phyloP scores from a whole-genome alignment of 1,140 invertebrate species.

The Trichonephila inaurata region DNA sequence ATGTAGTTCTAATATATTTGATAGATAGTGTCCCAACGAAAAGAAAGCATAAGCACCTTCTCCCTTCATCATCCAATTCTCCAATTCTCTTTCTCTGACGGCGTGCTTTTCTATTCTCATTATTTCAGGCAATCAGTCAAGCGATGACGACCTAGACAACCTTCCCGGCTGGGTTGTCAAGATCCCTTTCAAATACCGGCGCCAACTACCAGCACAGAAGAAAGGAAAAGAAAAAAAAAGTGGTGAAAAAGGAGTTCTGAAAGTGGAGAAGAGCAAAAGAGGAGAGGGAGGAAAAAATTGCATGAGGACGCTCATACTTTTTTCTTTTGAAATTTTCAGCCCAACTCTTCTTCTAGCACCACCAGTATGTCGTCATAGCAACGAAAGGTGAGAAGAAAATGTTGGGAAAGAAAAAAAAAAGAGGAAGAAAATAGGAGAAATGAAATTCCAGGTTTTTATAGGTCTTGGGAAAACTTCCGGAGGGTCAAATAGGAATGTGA shows the following conservation, averaged over 20 bases:
- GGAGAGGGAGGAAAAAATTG: not conserved
- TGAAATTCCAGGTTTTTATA: slow-evolving; percentile 70
- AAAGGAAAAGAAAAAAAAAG: not conserved
- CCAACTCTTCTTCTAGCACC: slow-evolving; percentile 4
- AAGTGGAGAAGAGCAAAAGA: slow-evolving; percentile 8
- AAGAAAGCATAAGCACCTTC: slow-evolving; percentile 25
- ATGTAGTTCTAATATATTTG: slow-evolving; percentile 24
- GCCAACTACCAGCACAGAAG: slow-evolving; percentile 20
- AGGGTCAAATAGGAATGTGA: slow-evolving; percentile 11
- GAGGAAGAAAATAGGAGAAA: slow-evolving; percentile 47
- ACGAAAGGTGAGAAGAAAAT: slow-evolving; percentile 65
- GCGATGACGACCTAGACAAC: slow-evolving; percentile 57
- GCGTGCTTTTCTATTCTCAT: slow-evolving; percentile 57
- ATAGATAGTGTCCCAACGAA: slow-evolving; percentile 42
- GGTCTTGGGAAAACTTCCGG: slow-evolving; percentile 46
- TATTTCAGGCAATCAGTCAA: slow-evolving; percentile 71
- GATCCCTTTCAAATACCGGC: slow-evolving; percentile 66
- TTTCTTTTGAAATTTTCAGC: not conserved
- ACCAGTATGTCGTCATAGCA: slow-evolving; percentile 30
- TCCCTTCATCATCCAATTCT: not conserved
- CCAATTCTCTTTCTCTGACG: not conserved
- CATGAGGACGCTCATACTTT: not conserved
- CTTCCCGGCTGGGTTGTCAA: slow-evolving; percentile 32
- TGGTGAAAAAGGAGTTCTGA: slow-evolving; percentile 8
- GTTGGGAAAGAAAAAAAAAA: not conserved